Conservation (phyloP, 2,797 vertebrate species). For the Enteromius trimaculatus region DNA sequence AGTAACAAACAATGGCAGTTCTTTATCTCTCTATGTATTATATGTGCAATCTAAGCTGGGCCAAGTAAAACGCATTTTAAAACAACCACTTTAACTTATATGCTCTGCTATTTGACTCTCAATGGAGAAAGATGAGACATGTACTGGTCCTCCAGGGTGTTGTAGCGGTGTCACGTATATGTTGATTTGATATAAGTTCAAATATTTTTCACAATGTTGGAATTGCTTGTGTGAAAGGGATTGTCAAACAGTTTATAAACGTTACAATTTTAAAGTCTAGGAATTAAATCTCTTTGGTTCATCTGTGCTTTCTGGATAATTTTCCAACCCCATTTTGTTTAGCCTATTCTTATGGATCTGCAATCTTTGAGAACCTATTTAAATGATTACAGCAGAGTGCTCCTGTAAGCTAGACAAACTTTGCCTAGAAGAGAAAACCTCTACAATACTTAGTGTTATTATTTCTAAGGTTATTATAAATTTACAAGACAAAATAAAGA, state of each 20-base stretch:
- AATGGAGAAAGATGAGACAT: background rate
- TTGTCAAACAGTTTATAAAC: background rate
- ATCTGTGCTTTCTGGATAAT: background rate
- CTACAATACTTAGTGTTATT: background rate
- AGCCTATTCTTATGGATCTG: background rate
- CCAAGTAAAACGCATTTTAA: background rate
- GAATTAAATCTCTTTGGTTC: too few relatives aligned
- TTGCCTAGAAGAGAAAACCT: background rate
- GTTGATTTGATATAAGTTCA: background rate
- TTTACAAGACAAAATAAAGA: background rate
- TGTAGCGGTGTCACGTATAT: background rate
- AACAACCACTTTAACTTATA: background rate
- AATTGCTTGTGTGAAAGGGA: background rate
- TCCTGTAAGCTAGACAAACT: background rate
- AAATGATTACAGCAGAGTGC: background rate
- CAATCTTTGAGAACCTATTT: background rate
- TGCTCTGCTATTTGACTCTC: background rate
- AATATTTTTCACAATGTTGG: background rate
- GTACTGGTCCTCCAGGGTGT: background rate
- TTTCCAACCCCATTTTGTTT: background rate
- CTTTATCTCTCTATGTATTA: background rate
- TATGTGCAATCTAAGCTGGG: background rate
- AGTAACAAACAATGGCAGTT: background rate
- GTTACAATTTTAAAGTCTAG: background rate
- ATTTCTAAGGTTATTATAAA: background rate